A percentile compares a stretch with the other conserved stretches of the same genome.
Conservation (phyloP, 2,797 vertebrate genomes). For the Hippopotamyrus pictus region DNA sequence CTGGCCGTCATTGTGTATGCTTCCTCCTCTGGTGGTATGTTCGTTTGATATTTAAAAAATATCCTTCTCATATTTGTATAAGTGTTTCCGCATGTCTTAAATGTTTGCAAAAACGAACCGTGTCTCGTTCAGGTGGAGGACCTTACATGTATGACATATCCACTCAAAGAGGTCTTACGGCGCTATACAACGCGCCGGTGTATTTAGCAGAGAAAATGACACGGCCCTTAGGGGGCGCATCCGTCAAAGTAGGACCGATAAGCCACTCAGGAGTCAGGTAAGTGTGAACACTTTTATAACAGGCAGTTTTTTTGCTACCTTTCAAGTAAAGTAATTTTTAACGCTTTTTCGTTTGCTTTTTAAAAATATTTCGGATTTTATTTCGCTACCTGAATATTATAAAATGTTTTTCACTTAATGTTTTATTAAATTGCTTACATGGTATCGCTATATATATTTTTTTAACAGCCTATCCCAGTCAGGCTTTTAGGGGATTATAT, state of each 20-base stretch:
- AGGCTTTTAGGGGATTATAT: background rate
- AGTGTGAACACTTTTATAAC: background rate
- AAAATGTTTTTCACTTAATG: background rate
- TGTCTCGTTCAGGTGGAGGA: constrained; percentile 14
- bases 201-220: constrained; percentile 39
- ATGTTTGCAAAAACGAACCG: background rate
- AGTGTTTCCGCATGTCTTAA: background rate
- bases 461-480: background rate
- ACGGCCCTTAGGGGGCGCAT: constrained; percentile 24
- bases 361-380: background rate
- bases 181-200: constrained; percentile 48
- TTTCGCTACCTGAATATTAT: background rate
- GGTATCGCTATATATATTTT: background rate
- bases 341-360: background rate
- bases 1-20: constrained; percentile 25
- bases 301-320: background rate
- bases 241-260: constrained; percentile 3
- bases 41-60: background rate
- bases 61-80: background rate
- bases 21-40: constrained; percentile 37
- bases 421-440: background rate
- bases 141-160: constrained; percentile 38
- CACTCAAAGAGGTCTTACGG: constrained; percentile 26
- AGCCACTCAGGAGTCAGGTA: constrained; percentile 53
- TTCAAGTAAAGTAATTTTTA: background rate